Conservation (phyloP, 2,888 invertebrate species). For the Drosophila peninsularis region DNA sequence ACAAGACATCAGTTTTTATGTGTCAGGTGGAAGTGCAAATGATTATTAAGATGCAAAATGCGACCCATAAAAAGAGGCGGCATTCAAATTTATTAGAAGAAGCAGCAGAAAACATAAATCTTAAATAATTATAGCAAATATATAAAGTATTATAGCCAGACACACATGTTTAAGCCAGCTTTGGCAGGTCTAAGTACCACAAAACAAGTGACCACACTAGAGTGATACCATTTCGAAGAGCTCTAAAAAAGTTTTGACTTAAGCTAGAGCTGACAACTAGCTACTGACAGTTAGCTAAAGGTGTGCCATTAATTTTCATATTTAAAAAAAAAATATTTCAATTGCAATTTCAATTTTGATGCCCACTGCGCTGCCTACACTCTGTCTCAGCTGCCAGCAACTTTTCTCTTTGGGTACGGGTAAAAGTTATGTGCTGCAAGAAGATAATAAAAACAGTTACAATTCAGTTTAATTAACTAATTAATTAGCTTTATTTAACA, state of each 20-base stretch:
- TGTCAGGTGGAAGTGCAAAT: slow-evolving; percentile 49
- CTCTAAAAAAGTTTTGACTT: background rate
- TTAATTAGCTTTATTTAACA: background rate
- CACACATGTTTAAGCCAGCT: background rate
- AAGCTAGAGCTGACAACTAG: background rate
- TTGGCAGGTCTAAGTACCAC: background rate
- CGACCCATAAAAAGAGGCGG: slow-evolving; percentile 34
- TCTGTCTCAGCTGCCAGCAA: background rate
- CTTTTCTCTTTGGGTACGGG: background rate
- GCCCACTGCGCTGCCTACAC: background rate
- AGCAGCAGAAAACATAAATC: background rate
- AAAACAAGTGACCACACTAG: background rate
- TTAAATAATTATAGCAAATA: background rate
- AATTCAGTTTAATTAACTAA: slow-evolving; percentile 10
- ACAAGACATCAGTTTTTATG: slow-evolving; percentile 22
- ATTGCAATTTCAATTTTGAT: background rate
- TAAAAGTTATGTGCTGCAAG: background rate
- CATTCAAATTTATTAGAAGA: too few species aligned
- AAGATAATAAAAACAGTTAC: background rate
- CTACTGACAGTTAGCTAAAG: background rate
- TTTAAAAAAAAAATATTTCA: background rate
- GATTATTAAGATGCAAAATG: slow-evolving; percentile 40
- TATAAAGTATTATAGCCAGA: background rate
- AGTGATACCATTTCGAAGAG: too few species aligned
- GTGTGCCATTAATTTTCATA: background rate